phyloP scores from a whole-genome alignment of 2,888 invertebrate genomes.

The Clitarchus hookeri region DNA sequence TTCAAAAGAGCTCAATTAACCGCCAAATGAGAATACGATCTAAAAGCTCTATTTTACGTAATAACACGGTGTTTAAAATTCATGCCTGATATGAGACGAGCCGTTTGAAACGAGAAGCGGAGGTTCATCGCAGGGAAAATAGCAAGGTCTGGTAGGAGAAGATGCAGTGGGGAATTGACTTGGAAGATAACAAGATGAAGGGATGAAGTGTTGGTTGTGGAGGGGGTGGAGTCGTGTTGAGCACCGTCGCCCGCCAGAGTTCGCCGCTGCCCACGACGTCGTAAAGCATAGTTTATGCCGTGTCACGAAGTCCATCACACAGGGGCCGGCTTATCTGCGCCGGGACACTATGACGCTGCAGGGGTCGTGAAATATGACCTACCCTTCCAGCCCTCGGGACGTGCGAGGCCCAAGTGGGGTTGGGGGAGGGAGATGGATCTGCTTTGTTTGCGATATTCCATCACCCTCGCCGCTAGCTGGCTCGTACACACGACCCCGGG shows the following conservation, averaged over 20 bases:
- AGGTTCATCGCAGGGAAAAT: not conserved
- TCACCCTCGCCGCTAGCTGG: not conserved
- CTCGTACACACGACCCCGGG: no score
- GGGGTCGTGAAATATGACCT: constrained; percentile 3
- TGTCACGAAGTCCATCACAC: constrained; percentile 4
- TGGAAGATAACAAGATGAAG: not conserved
- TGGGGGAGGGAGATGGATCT: not conserved
- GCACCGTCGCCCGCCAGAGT: not conserved
- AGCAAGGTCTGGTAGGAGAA: not conserved
- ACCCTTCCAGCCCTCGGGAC: not conserved
- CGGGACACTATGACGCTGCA: not conserved
- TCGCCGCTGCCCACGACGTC: not conserved
- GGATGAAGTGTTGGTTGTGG: not conserved
- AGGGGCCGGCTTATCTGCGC: not conserved
- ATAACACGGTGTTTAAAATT: no score
- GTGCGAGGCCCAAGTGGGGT: not conserved
- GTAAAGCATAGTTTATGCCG: constrained; percentile 6
- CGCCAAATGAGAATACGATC: no score
- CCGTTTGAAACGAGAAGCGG: not conserved
- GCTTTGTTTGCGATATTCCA: constrained; percentile 8
- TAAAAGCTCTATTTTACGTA: no score
- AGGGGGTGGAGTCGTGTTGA: not conserved
- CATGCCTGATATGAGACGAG: no score
- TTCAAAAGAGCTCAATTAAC: no score
- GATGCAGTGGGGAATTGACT: not conserved